phyloP scores from a whole-genome alignment of 2,797 vertebrate genomes.

The Sebastes jordani region DNA sequence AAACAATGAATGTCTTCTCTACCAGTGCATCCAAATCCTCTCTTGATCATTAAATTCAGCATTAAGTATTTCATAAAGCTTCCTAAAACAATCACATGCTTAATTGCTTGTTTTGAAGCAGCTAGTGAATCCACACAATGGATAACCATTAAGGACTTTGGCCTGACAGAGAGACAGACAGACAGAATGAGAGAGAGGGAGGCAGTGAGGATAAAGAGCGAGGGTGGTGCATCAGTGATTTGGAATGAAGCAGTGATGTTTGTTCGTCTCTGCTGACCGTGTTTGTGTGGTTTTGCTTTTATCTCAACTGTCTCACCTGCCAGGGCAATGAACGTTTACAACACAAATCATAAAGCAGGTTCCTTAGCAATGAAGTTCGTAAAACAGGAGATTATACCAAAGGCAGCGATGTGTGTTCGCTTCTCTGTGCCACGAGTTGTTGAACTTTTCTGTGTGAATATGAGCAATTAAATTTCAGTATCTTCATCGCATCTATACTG shows the following conservation, averaged over 20 bases:
- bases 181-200: not conserved
- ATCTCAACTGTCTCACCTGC: not conserved
- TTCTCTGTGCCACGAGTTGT: not conserved
- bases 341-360: conserved; percentile 52
- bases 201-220: not conserved
- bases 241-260: not conserved
- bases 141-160: conserved; percentile 72
- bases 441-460: not conserved
- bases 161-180: conserved; percentile 11
- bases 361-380: conserved; percentile 12
- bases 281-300: not conserved
- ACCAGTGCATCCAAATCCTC: not conserved
- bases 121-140: conserved; percentile 24
- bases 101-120: conserved; percentile 3
- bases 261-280: not conserved
- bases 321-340: conserved; percentile 34
- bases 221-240: not conserved
- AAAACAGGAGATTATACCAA: not conserved
- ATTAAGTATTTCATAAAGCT: not conserved
- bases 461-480: not conserved
- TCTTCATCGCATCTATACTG: not conserved
- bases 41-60: not conserved
- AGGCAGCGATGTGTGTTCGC: not conserved
- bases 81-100: not conserved
- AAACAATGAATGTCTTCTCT: not conserved